Percentiles rank a stretch among this genome's conserved stretches.
These are phyloP conservation scores for Torymus auratus DNA, from an alignment of 2,888 invertebrate species.

Conservation along the genomic window DNA sequence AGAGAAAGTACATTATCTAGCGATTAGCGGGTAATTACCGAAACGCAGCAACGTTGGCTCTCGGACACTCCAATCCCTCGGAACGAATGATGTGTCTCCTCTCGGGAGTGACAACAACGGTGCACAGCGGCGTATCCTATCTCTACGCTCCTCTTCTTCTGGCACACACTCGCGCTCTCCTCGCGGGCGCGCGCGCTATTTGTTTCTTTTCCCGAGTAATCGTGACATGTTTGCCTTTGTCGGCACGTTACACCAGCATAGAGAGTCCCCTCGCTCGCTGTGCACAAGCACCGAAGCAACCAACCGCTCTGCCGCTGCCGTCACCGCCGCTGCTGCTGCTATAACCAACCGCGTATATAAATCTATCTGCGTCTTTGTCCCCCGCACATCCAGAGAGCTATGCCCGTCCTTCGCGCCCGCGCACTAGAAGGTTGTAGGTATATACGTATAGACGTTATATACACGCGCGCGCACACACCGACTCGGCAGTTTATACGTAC, in stretches of 20 bases:
- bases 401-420: no score
- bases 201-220: not conserved
- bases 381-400: not conserved
- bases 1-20: slow-evolving; percentile 25
- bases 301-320: no score
- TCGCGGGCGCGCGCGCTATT: slow-evolving; percentile 11
- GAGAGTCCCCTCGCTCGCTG: no score
- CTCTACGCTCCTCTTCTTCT: not conserved
- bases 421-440: no score
- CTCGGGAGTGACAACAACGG: no score
- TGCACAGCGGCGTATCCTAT: not conserved
- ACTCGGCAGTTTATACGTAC: no score
- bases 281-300: no score
- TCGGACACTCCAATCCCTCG: not conserved
- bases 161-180: no score
- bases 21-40: slow-evolving; percentile 13
- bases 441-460: no score
- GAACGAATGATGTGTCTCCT: not conserved
- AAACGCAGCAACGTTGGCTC: not conserved
- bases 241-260: not conserved
- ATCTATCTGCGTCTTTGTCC: not conserved
- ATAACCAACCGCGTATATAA: not conserved
- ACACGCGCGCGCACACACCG: no score
- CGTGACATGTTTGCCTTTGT: slow-evolving; percentile 45
- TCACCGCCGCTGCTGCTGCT: no score